These are phyloP conservation scores for Drosophila mayaguana DNA, from an alignment of 2,888 invertebrate species.

Conservation along the genomic window DNA sequence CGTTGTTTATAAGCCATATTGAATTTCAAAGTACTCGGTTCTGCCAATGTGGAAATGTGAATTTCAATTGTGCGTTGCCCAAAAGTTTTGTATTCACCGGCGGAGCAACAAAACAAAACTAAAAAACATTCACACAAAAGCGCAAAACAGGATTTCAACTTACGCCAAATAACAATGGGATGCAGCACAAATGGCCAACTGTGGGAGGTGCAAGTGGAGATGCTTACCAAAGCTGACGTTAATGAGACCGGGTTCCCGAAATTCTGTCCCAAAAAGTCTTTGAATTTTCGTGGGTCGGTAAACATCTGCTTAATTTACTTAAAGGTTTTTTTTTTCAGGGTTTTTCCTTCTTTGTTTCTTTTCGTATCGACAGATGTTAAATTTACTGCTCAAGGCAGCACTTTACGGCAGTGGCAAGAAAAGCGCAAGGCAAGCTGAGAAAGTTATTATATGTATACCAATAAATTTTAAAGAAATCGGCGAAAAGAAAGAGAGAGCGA, in stretches of 20 bases:
- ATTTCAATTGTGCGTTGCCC: constrained; percentile 52
- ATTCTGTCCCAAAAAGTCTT: neutral
- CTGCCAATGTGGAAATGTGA: constrained; percentile 59
- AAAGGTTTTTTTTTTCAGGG: neutral
- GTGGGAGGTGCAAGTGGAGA: neutral
- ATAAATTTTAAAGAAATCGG: neutral
- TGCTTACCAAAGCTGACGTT: constrained; percentile 12
- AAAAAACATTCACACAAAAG: constrained; percentile 38
- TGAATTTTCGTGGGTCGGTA: neutral
- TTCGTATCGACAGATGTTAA: constrained; percentile 3
- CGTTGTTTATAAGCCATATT: constrained; percentile 48
- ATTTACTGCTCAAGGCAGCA: constrained; percentile 1
- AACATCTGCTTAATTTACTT: constrained; percentile 5
- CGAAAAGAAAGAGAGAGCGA: neutral
- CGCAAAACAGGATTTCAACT: constrained; percentile 38
- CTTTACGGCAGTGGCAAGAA: neutral
- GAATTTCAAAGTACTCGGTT: constrained; percentile 50
- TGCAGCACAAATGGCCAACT: neutral
- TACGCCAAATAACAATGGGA: constrained; percentile 21
- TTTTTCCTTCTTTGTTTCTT: constrained; percentile 4
- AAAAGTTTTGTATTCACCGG: constrained; percentile 38
- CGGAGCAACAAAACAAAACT: constrained; percentile 8
- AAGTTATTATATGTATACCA: neutral
- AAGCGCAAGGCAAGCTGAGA: neutral
- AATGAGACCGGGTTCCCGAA: constrained; percentile 17